These are phyloP conservation scores for Volucella inflata DNA, from an alignment of 2,888 invertebrate species.

Conservation along the genomic window DNA sequence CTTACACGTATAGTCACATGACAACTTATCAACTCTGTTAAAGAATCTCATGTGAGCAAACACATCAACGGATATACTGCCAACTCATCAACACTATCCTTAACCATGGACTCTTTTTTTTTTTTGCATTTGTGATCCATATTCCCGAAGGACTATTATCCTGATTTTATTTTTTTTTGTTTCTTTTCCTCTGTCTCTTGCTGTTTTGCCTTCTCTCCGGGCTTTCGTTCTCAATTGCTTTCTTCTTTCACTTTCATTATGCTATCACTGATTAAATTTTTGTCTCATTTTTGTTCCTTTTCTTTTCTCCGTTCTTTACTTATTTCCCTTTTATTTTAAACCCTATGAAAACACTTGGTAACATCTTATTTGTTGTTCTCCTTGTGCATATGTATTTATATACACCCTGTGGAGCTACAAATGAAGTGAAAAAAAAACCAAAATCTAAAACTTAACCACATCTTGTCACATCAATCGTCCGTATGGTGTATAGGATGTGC, in stretches of 20 bases:
- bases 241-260: conserved; percentile 71
- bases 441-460: conserved; percentile 61
- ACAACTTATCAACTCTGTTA: neutral
- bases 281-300: neutral
- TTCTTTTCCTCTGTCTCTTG: too few relatives aligned
- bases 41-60: neutral
- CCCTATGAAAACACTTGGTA: conserved; percentile 58
- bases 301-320: conserved; percentile 19
- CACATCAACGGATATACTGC: conserved; percentile 3
- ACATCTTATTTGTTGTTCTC: conserved; percentile 66
- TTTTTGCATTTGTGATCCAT: conserved; percentile 54
- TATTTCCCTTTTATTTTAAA: conserved; percentile 50
- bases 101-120: conserved; percentile 70
- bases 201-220: conserved; percentile 39
- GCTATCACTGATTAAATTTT: conserved; percentile 63
- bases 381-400: conserved; percentile 17
- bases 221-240: conserved; percentile 54
- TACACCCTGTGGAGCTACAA: neutral
- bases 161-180: conserved; percentile 50
- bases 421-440: conserved; percentile 21
- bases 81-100: conserved; percentile 48
- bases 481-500: conserved; percentile 17
- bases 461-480: conserved; percentile 55
- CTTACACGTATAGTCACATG: neutral
- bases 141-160: conserved; percentile 67